A percentile compares a stretch with the other conserved stretches of the same genome.
Conservation (phyloP, 92 coral and sea anemone species). For the Zoanthus sansibaricus region DNA sequence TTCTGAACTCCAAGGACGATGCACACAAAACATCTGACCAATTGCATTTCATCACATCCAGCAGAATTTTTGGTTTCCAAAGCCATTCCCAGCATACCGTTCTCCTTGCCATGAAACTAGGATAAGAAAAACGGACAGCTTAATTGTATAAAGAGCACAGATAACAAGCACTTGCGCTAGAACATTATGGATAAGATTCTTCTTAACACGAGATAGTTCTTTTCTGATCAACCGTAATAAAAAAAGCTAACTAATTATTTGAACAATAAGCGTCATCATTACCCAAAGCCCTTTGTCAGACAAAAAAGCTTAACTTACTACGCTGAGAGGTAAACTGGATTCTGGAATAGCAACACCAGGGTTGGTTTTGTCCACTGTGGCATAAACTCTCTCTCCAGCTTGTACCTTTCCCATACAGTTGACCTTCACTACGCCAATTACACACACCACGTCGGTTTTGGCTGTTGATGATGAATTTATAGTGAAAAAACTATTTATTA, state of each 20-base stretch:
- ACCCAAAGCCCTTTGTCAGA: not conserved
- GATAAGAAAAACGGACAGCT: not conserved
- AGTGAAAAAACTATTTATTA: too few relatives aligned
- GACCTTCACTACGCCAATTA: slow-evolving; percentile 93
- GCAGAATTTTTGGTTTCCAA: slow-evolving; percentile 46
- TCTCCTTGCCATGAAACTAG: slow-evolving; percentile 50
- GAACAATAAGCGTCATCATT: too few relatives aligned
- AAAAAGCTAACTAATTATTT: too few relatives aligned
- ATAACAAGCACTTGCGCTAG: not conserved
- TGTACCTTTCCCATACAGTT: slow-evolving; percentile 86
- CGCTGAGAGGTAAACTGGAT: slow-evolving; percentile 84
- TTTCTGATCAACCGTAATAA: too few relatives aligned
- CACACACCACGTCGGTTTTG: slow-evolving; percentile 87
- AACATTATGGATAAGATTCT: not conserved
- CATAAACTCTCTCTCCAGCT: slow-evolving; percentile 93
- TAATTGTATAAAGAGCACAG: not conserved
- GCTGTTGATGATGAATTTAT: slow-evolving; percentile 31
- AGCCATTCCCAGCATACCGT: slow-evolving; percentile 65
- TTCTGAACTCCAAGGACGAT: slow-evolving; percentile 91
- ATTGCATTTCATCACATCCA: not conserved
- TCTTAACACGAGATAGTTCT: too few relatives aligned
- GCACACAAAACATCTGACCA: slow-evolving; percentile 86
- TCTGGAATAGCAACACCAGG: slow-evolving; percentile 97
- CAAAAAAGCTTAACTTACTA: slow-evolving; percentile 34
- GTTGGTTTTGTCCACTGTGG: slow-evolving; percentile 64